Evolutionary conservation across 2,113 vertebrate genomes (phyloP).

Genomic region (Apistogramma diplotaenia): DNA sequence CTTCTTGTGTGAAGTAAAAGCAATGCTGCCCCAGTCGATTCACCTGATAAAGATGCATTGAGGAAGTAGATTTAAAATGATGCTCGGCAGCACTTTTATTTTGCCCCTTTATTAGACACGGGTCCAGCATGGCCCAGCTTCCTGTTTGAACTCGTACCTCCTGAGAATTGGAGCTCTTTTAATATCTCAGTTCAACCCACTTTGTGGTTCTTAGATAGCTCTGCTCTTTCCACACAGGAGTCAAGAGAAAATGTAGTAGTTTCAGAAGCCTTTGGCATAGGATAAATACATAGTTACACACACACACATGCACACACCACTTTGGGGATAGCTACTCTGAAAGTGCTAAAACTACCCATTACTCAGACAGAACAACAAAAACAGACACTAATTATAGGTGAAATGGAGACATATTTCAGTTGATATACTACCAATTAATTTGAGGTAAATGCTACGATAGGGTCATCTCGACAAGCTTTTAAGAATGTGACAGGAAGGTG

Average conservation of each 20-base stretch:
- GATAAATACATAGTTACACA: neutral
- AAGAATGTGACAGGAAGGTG: neutral
- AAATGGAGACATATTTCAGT: neutral
- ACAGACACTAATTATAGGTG: neutral
- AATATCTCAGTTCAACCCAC: conserved; percentile 52
- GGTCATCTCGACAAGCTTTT: neutral
- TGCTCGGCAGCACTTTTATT: conserved; percentile 55
- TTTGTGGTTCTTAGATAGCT: conserved; percentile 29
- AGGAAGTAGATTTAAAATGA: conserved; percentile 60
- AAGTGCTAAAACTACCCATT: neutral
- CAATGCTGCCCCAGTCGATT: conserved; percentile 27
- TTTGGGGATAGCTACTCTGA: neutral
- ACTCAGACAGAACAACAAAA: neutral
- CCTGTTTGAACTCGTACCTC: conserved; percentile 52
- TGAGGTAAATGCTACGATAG: neutral
- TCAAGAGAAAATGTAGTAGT: conserved; percentile 6
- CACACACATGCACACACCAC: neutral
- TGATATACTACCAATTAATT: neutral
- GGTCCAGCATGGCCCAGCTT: conserved; percentile 34
- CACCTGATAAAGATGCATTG: conserved; percentile 51
- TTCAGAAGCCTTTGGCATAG: neutral
- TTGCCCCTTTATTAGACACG: conserved; percentile 55
- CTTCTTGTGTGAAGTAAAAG: conserved; percentile 56
- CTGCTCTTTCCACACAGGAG: neutral
- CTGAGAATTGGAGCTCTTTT: conserved; percentile 42